These are phyloP conservation scores for Maniola jurtina DNA, from an alignment of 1,140 invertebrate genomes.

Conservation along the genomic window DNA sequence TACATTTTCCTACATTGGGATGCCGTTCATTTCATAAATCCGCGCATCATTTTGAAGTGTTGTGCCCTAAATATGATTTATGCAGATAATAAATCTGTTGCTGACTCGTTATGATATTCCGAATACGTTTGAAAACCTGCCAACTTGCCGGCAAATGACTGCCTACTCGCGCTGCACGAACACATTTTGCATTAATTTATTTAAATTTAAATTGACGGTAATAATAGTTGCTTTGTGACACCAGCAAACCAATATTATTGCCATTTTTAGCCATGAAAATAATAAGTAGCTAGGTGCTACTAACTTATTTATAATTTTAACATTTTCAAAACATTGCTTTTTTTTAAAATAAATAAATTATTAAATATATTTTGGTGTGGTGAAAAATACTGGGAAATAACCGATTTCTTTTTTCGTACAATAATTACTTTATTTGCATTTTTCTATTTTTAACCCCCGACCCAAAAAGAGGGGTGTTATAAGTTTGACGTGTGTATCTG, in stretches of 20 bases:
- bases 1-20: slow-evolving; percentile 17
- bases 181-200: slow-evolving; percentile 22
- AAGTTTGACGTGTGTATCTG: too few species aligned
- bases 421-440: too few species aligned
- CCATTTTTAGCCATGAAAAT: too few species aligned
- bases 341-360: too few species aligned
- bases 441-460: too few species aligned
- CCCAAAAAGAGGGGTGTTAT: too few species aligned
- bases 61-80: slow-evolving; percentile 64
- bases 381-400: too few species aligned
- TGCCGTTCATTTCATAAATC: slow-evolving; percentile 41
- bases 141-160: slow-evolving; percentile 54
- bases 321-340: too few species aligned
- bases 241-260: neutral
- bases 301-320: too few species aligned
- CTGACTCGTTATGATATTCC: slow-evolving; percentile 56
- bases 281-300: too few species aligned
- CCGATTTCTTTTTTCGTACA: too few species aligned
- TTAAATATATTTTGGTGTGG: too few species aligned
- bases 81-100: slow-evolving; percentile 56
- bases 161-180: slow-evolving; percentile 20
- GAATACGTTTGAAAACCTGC: slow-evolving; percentile 62
- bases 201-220: neutral
- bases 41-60: slow-evolving; percentile 40
- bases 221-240: slow-evolving; percentile 17